Conservation (phyloP, 2,888 invertebrate genomes). For the Tuta absoluta region DNA sequence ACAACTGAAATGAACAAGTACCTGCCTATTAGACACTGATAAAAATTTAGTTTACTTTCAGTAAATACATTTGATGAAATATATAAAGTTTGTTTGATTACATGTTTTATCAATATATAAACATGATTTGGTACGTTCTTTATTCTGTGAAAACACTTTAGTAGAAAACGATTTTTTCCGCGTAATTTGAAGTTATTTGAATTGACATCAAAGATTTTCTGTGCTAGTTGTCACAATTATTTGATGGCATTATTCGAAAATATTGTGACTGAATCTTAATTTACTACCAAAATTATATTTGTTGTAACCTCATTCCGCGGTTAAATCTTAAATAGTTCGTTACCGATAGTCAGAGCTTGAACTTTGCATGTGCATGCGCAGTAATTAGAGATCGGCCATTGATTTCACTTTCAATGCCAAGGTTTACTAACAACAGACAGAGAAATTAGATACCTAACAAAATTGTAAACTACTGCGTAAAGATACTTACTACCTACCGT, state of each 20-base stretch:
- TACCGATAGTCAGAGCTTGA: not conserved
- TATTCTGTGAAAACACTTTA: too few species aligned
- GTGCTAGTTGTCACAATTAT: too few species aligned
- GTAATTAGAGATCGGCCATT: constrained; percentile 28
- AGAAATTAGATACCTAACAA: not conserved
- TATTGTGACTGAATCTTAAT: too few species aligned
- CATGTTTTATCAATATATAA: too few species aligned
- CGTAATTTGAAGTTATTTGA: not conserved
- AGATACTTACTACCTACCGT: too few species aligned
- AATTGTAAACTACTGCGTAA: not conserved
- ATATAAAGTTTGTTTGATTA: not conserved
- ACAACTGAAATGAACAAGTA: not conserved
- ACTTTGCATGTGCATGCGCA: not conserved
- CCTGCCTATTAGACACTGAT: not conserved
- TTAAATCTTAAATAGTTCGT: not conserved
- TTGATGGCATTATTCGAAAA: too few species aligned
- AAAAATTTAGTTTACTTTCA: not conserved
- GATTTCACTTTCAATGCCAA: constrained; percentile 33
- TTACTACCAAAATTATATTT: too few species aligned
- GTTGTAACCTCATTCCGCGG: too few species aligned
- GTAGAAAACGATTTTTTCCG: too few species aligned
- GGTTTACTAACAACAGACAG: constrained; percentile 20
- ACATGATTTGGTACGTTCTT: not conserved
- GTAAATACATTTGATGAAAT: not conserved
- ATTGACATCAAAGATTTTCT: not conserved